Base-by-base conservation (phyloP, 1,140 invertebrate species). In the Plectrocnemia conspersa region DNA sequence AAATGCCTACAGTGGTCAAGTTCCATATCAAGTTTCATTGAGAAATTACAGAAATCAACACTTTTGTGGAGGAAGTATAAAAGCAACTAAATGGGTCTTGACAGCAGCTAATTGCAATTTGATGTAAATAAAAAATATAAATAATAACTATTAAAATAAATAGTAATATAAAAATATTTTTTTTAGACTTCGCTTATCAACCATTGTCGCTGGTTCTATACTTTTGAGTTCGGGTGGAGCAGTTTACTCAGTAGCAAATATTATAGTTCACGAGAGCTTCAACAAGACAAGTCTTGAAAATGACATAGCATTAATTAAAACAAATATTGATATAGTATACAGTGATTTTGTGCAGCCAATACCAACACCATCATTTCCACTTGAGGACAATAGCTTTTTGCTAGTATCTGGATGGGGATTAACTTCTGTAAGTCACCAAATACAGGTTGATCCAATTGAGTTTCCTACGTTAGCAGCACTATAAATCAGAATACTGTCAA, bases 91-190 rank as follows among this genome's bases (percentile, higher is more conserved):
- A 52, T 77, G 71, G 64, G 64, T 79, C 6, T 25, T 78, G 10
- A 78, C 77, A 1, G 77, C 76, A 0, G 76, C 76, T 6, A 76
- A 78, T 62, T 78, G 77, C 38, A 65, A 76, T 59, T 52, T 65
- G 19, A 64, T 67, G 69, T 73, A 64, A 66, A 61, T 29, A 13
- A 38, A n/a, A 7, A 7, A 29, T 29, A n/a, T n/a, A n/a, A n/a
- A n/a, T n/a, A n/a, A n/a, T n/a, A n/a, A n/a, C n/a, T n/a, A n/a
- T n/a, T n/a, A 7, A 7, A 29, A 29, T 7, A 29, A 29, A 7
- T n/a, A n/a, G n/a, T 29, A 7, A 29, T 7, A 29, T 29, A 29
- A 7, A 7, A 29, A 29, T 7, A 29, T 7, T 7, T 29, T 7
- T 29, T 29, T 29, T 29, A 29, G 27, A 29, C n/a, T n/a, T 7